Evolutionary conservation across 2,888 invertebrate species (phyloP), one percentile per base, ranked within the genome.

Genomic region (Polia nebulosa): DNA sequence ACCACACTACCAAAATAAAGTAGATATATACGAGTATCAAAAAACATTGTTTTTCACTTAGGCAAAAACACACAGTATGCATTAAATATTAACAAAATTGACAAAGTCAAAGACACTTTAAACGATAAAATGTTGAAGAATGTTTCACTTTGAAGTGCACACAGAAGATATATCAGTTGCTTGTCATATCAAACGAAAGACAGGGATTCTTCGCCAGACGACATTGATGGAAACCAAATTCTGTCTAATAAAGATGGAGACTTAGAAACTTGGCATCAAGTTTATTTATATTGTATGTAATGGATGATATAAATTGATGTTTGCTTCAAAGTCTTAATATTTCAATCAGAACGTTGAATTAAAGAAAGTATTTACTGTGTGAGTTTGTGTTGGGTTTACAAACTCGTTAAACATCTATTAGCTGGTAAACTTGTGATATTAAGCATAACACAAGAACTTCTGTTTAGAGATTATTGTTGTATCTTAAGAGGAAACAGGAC

Each of bases 141-240:
- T n/a, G 20, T 29, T 66, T 49, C n/a, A 34, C 39, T 73, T 82
- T 66, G 69, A 79, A 66, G 51, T 49, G n/a, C n/a, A 39, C 22
- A 52, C 41, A 51, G 4, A 47, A 22, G 32, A 20, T 65, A 62
- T 53, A 63, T 82, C 65, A 68, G 51, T 49, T 22, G 29, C 71
- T 60, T 80, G 81, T 73, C 69, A 72, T 80, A 76, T 83, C 71
- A 76, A 76, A 81, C 32, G 69, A 39, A 56, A 58, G 22, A 5
- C 75, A 75, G 44, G 29, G 22, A 51, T 64, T 51, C 62, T 44
- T 69, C 59, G 52, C 17, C 52, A 52, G 74, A 68, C 62, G 66
- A 27, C 69, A 25, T 53, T 74, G 66, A 81, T 60, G 44, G 32
- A 57, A 45, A 51, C 47, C 59, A 69, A 63, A 51, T 52, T 47